Base-by-base conservation (phyloP, 2,113 vertebrate genomes). In the Xiphophorus couchianus region DNA sequence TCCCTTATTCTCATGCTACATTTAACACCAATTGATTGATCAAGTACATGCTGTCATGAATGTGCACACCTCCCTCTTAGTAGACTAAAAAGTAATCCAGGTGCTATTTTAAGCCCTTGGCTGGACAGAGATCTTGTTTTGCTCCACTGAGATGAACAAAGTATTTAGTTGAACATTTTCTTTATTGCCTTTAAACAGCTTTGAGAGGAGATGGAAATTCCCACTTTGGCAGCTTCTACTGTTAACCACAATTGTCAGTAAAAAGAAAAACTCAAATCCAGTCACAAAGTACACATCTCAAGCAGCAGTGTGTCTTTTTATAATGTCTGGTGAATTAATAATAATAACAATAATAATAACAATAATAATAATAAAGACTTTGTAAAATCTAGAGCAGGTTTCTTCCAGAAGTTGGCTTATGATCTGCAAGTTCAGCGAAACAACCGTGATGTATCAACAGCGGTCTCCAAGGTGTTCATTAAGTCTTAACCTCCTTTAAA, bases 21-120 rank as follows among this genome's bases (percentile, higher is more conserved):
- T 58, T 11, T 72, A 71, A 73, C 27, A 70, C 51, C 29, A 27
- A 14, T 42, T 27, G 37, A 69, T 63, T 66, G 64, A 77, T 72
- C 30, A 7, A 4, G 30, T 54, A n/a, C 12, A 19, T 72, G 60
- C 29, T 65, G n/a, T 31, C 31, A 72, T 73, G 15, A 14, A 48
- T 68, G 48, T 62, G 63, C 39, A 58, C n/a, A n/a, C 30, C 42
- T 48, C 19, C n/a, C 22, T 15, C 37, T 65, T 60, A 60, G 29
- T 11, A 28, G 27, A 44, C 61, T 62, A 44, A 15, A 65, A 67
- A 37, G 27, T 10, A 39, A n/a, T 61, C 22, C 13, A 61, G 9
- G 63, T 8, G 66, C 44, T 71, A 68, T 78, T 68, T 83, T 81
- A 17, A 74, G 60, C 60, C 66, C 60, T 39, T 11, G 44, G 33